Percentiles rank a stretch among this genome's conserved stretches.
Evolutionary conservation across 2,113 vertebrate species (phyloP).

Genomic region (Polypterus senegalus): DNA sequence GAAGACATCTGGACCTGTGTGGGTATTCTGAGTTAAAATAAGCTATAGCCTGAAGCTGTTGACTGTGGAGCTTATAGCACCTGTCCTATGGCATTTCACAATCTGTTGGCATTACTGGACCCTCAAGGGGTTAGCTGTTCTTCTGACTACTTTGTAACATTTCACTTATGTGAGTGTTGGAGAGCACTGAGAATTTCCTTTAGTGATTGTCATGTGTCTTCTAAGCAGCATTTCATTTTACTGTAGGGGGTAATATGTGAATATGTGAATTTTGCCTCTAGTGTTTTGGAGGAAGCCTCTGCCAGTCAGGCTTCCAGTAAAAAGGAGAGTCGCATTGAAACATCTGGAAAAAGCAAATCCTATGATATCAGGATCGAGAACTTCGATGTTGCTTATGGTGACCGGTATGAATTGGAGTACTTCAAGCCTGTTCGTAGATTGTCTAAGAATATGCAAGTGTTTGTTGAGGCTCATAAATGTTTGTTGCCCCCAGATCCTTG

Average conservation of each 20-base stretch:
- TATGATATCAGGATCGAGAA: constrained; percentile 94
- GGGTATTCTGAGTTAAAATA: constrained; percentile 25
- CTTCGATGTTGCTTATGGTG: constrained; percentile 93
- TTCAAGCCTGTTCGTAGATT: not conserved
- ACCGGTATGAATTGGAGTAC: constrained; percentile 58
- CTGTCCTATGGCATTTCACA: not conserved
- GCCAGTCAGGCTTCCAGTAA: constrained; percentile 93
- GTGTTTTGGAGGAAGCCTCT: constrained; percentile 88
- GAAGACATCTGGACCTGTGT: constrained; percentile 58
- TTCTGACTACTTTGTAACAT: not conserved
- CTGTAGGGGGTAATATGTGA: not conserved
- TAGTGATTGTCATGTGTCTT: rapidly evolving
- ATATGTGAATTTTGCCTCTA: constrained; percentile 23
- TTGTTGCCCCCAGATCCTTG: constrained; percentile 52
- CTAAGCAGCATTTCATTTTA: not conserved
- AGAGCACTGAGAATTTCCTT: not conserved
- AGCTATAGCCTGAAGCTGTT: not conserved
- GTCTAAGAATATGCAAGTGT: not conserved
- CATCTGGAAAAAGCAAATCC: constrained; percentile 88
- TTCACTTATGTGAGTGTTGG: not conserved
- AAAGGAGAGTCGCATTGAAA: constrained; percentile 82
- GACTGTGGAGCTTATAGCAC: not conserved
- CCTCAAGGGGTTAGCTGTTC: too few species aligned
- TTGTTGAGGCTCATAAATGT: not conserved
- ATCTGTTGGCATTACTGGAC: not conserved